phyloP scores from a whole-genome alignment of 1,140 invertebrate species.

The Drosophila carrolli region DNA sequence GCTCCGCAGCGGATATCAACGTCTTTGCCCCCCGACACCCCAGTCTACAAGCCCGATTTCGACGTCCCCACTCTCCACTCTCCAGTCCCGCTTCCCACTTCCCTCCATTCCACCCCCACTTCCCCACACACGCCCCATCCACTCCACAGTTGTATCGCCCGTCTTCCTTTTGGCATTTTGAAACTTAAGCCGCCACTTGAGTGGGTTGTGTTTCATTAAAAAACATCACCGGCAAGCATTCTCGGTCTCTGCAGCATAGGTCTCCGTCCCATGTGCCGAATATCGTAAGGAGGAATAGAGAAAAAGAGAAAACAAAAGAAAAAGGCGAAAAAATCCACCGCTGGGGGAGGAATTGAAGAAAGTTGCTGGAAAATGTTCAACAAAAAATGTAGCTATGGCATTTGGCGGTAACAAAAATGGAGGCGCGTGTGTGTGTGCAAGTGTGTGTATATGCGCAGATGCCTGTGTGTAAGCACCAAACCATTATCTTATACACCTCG shows the following conservation, averaged over 20 bases:
- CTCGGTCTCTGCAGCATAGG: slow-evolving; percentile 8
- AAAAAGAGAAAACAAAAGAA: slow-evolving; percentile 10
- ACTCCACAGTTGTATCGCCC: slow-evolving; percentile 41
- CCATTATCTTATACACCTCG: slow-evolving; percentile 52
- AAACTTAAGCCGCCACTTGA: slow-evolving; percentile 75
- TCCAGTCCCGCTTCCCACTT: neutral
- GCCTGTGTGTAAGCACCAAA: slow-evolving; percentile 44
- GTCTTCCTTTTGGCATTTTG: slow-evolving; percentile 68
- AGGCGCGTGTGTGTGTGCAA: slow-evolving; percentile 12
- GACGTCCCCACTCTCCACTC: neutral
- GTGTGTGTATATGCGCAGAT: slow-evolving; percentile 47
- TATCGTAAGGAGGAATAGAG: slow-evolving; percentile 11
- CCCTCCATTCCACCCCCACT: neutral
- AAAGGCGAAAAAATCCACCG: slow-evolving; percentile 51
- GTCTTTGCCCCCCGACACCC: neutral
- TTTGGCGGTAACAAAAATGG: slow-evolving; percentile 52
- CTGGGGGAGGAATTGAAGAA: slow-evolving; percentile 64
- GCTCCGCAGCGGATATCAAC: slow-evolving; percentile 9
- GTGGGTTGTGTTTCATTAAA: slow-evolving; percentile 78
- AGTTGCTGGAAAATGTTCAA: slow-evolving; percentile 65
- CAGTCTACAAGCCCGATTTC: neutral
- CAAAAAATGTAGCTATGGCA: slow-evolving; percentile 67
- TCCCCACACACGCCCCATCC: neutral
- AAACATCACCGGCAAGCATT: slow-evolving; percentile 43
- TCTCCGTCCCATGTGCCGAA: slow-evolving; percentile 9